These are phyloP conservation scores for Anser brachyrhynchus DNA, from an alignment of 2,113 vertebrate genomes.

Conservation along the genomic window DNA sequence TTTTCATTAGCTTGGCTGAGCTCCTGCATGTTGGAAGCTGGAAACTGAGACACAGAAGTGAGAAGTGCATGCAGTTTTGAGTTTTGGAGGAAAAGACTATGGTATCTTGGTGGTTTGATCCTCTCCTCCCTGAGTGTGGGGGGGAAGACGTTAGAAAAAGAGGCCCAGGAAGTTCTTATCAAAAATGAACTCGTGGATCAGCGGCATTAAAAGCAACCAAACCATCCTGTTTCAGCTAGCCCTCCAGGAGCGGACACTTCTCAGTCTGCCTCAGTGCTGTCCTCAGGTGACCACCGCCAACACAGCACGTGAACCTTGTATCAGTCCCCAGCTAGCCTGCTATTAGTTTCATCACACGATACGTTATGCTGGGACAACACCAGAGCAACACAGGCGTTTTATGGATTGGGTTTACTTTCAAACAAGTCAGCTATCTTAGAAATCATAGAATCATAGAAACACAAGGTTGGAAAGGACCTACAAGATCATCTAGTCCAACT, in stretches of 20 bases:
- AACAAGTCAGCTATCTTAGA: background rate
- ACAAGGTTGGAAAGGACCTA: no score
- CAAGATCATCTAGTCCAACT: no score
- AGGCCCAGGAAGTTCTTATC: background rate
- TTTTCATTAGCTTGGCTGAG: background rate
- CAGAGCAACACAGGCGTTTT: background rate
- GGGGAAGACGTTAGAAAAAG: accelerated
- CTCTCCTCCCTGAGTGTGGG: background rate
- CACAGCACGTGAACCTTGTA: background rate
- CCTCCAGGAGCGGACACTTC: background rate
- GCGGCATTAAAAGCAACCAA: background rate
- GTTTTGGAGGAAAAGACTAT: background rate
- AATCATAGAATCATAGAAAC: no score
- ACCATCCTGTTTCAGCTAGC: background rate
- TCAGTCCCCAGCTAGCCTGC: background rate
- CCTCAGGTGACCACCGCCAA: accelerated
- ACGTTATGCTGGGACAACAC: background rate
- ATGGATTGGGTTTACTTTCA: background rate
- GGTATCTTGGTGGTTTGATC: background rate
- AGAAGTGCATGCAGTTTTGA: background rate
- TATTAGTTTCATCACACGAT: background rate
- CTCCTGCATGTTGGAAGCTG: background rate
- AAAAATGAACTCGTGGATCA: background rate
- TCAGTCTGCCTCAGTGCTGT: background rate
- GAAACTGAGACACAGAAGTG: background rate